Conservation (phyloP, 2,113 vertebrate genomes). For the Equus quagga region DNA sequence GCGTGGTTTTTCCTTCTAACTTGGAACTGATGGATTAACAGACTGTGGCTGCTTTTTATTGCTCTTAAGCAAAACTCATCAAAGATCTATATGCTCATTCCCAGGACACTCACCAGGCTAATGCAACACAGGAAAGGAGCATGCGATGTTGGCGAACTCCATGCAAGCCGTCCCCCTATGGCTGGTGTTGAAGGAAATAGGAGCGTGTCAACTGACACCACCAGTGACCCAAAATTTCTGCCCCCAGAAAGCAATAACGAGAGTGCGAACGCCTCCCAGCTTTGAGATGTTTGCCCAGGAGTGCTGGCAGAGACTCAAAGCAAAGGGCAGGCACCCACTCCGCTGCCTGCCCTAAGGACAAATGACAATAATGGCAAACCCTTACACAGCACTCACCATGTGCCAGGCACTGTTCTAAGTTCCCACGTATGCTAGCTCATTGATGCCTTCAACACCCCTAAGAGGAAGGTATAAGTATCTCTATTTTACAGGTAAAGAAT, state of each 20-base stretch:
- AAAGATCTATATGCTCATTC: neutral
- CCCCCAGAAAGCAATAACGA: neutral
- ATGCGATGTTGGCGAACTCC: no score
- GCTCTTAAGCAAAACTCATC: neutral
- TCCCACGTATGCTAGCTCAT: neutral
- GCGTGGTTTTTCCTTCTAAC: neutral
- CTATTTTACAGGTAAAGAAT: slow-evolving; percentile 38
- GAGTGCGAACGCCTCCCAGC: neutral
- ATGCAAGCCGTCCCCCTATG: neutral
- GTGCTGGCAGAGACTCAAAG: neutral
- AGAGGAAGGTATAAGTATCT: neutral
- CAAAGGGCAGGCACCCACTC: neutral
- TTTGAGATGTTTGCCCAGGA: neutral
- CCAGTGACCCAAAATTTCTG: neutral
- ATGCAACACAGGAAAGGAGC: neutral
- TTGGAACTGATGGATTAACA: neutral
- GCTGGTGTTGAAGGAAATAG: neutral
- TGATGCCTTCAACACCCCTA: neutral
- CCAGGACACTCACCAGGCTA: neutral
- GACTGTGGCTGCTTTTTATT: neutral
- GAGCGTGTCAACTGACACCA: neutral
- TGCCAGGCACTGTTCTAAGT: neutral
- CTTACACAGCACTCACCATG: neutral
- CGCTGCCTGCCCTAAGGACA: neutral
- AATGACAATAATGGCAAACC: neutral